Evolutionary conservation across 2,888 invertebrate species (phyloP), one percentile per base, ranked within the genome.

Genomic region (Netelia melanura): DNA sequence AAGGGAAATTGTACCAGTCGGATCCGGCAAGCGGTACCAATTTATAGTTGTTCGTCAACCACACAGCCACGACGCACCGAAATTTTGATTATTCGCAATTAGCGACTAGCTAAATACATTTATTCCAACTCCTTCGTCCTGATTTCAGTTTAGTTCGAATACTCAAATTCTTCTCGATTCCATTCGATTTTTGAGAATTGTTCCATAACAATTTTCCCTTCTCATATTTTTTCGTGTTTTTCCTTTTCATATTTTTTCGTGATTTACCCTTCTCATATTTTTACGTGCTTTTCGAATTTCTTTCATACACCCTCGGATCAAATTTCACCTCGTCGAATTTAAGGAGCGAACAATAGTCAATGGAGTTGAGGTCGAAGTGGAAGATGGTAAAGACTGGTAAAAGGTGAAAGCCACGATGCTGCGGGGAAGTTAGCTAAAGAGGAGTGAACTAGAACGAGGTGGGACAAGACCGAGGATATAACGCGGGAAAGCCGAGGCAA

Each of bases 401-500:
- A 54, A 25, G 25, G 52, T 14, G 70, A 48, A 70, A 52, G 38
- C 38, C 38, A 8, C 38, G 38, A 62, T 17, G 43, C 62, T 62
- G 25, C 25, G 75, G 52, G 62, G 62, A 25, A 11, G 54, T 54
- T 77, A 43, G 17, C 58, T 23, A 38, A 38, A 38, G 38, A 25
- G 58, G 17, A 44, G 17, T 17, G 72, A 80, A 44, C 58, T 58
- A 58, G 21, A 21, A 6, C 64, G 56, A 30, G 25, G 30, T 62
- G 58, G 65, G 25, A 23, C 43, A 74, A 80, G 70, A 77, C 76
- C 74, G 81, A 68, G 78, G 64, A 72, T 58, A 84, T 71, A 75
- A 76, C 65, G 68, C 21, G 74, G 43, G 68, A 81, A 61, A 80
- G 77, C 76, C 71, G 76, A 56, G 86, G 76, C 56, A 68, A 88